Conservation (phyloP, 1,140 invertebrate genomes). For the Drosophila arawakana region DNA sequence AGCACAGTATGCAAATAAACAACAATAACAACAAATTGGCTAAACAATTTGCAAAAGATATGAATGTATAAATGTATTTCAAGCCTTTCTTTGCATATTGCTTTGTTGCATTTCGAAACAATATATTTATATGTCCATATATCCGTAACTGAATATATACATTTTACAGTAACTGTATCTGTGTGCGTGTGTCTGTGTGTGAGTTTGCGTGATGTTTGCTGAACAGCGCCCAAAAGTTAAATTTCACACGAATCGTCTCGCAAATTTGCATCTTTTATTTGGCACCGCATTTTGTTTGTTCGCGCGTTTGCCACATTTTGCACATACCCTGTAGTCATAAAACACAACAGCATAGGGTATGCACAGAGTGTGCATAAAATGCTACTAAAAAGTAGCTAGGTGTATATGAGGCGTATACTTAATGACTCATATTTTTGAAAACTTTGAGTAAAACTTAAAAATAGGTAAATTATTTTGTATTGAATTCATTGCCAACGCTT, state of each 20-base stretch:
- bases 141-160: slow-evolving; percentile 3
- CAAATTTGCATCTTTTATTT: slow-evolving; percentile 71
- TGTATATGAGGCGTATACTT: background rate
- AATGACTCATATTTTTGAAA: background rate
- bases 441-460: no score
- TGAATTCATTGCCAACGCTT: no score
- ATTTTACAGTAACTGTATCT: slow-evolving; percentile 5
- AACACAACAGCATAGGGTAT: background rate
- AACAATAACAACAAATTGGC: slow-evolving; percentile 5
- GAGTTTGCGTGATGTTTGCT: slow-evolving; percentile 33
- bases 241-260: slow-evolving; percentile 57
- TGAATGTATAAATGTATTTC: slow-evolving; percentile 19
- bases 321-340: slow-evolving; percentile 11
- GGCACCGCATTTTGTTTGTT: slow-evolving; percentile 62
- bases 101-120: slow-evolving; percentile 46
- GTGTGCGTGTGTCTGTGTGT: background rate
- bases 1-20: slow-evolving; percentile 17
- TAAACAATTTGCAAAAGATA: slow-evolving; percentile 9
- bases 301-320: slow-evolving; percentile 47
- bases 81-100: slow-evolving; percentile 71
- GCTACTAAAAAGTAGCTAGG: no score
- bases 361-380: background rate
- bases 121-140: background rate
- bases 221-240: slow-evolving; percentile 44
- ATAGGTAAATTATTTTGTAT: no score